A percentile compares a stretch with the other conserved stretches of the same genome.
These are phyloP conservation scores for Podilymbus podiceps DNA, from an alignment of 2,113 vertebrate genomes.

Conservation along the genomic window DNA sequence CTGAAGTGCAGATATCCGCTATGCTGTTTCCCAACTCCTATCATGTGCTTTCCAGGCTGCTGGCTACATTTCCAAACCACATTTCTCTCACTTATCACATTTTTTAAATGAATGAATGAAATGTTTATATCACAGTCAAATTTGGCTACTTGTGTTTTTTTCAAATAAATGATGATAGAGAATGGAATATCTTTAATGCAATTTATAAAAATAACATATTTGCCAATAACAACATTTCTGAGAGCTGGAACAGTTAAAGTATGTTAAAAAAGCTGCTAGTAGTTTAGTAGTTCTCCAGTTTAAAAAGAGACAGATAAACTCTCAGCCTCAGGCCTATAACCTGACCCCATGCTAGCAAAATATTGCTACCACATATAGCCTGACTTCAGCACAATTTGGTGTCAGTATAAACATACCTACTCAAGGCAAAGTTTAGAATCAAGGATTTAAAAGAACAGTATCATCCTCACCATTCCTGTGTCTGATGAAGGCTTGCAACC, in stretches of 20 bases:
- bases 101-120: slow-evolving; percentile 59
- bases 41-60: slow-evolving; percentile 60
- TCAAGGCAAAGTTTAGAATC: neutral
- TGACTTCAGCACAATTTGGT: neutral
- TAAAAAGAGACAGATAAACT: neutral
- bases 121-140: slow-evolving; percentile 31
- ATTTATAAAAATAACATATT: slow-evolving; percentile 33
- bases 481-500: neutral
- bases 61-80: slow-evolving; percentile 39
- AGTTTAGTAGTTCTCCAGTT: neutral
- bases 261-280: neutral
- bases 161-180: neutral
- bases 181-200: slow-evolving; percentile 21
- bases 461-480: accelerated
- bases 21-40: slow-evolving; percentile 28
- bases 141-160: neutral
- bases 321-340: neutral
- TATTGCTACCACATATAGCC: neutral
- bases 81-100: slow-evolving; percentile 54
- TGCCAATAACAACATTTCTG: slow-evolving; percentile 39
- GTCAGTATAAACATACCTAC: neutral
- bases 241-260: neutral
- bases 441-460: neutral
- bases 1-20: slow-evolving; percentile 47
- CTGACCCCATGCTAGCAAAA: neutral